Evolutionary conservation across 2,797 vertebrate species (phyloP), one percentile per base, ranked within the genome.

Genomic region (Lindbergichthys nudifrons): DNA sequence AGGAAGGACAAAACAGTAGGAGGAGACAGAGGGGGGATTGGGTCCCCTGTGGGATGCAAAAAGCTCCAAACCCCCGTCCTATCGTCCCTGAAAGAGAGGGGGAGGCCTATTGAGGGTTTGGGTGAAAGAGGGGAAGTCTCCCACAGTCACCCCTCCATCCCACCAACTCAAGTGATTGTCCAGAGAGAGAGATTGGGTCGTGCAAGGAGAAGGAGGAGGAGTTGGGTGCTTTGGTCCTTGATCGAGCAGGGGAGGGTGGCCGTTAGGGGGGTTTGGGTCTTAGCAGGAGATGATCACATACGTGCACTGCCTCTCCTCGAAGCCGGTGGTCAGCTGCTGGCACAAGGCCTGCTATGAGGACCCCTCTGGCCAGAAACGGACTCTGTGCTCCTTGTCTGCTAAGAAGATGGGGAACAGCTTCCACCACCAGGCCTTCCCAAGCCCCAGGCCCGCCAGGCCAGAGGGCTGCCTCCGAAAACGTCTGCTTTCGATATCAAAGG

Each of bases 271-370:
- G 65, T 26, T 85, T 81, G 87, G 85, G 81, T 88, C 84, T 87
- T 80, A 89, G 75, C 80, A 10, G 42, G 90, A 88, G 91, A 97
- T 96, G 95, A 95, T 96, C 84, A 92, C 95, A 92, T 95, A 95
- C 84, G 91, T 95, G 84, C 95, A 90, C 75, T 96, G 94, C 90
- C 92, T 96, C 90, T 94, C 94, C 42, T 70, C 92, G 6, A 93
- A 94, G 73, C 93, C 93, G 1, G 93, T 90, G 92, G 94, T 95
- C 79, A 93, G 92, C 72, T 96, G 95, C 94, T 95, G 95, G 89
- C 87, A 93, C 90, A 89, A 85, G 86, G 80, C 90, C 90, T 93
- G 93, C 92, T 93, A 93, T 89, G 93, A 95, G 90, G 95, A 95
- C 14, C 87, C 82, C 62, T 21, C 82, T 48, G 90, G 95, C 2